Percentiles rank a stretch among this genome's conserved stretches.
These are phyloP conservation scores for Xestia rhomboidea DNA, from an alignment of 2,888 invertebrate species.

Conservation along the genomic window DNA sequence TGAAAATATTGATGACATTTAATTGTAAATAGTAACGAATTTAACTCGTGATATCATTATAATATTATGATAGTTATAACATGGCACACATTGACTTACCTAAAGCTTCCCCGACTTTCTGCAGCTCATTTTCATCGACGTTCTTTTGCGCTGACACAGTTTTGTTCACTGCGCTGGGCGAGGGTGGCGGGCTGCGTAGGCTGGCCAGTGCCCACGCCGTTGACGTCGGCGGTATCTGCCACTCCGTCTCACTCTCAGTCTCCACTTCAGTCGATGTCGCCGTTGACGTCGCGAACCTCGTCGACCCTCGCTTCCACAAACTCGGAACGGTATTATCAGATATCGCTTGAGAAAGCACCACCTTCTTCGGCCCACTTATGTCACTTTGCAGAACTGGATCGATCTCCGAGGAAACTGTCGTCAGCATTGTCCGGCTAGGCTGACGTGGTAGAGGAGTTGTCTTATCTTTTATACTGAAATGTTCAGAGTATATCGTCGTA, in stretches of 20 bases:
- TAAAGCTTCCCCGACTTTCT: constrained; percentile 84
- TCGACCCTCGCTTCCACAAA: constrained; percentile 88
- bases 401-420: constrained; percentile 87
- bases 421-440: constrained; percentile 77
- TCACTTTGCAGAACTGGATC: constrained; percentile 88
- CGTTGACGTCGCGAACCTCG: constrained; percentile 82
- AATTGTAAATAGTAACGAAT: not conserved
- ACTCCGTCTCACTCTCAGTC: constrained; percentile 71
- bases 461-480: constrained; percentile 84
- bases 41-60: not conserved
- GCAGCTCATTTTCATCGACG: constrained; percentile 85
- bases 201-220: constrained; percentile 90
- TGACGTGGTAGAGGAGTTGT: constrained; percentile 72
- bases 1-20: not conserved
- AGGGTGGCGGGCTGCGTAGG: constrained; percentile 83
- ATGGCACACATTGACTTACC: constrained; percentile 72
- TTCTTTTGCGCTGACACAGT: constrained; percentile 76
- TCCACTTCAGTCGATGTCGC: constrained; percentile 76
- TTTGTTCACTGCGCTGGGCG: constrained; percentile 73
- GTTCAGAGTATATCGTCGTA: constrained; percentile 85
- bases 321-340: constrained; percentile 88
- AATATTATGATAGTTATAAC: not conserved
- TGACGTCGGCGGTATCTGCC: constrained; percentile 88
- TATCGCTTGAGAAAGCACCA: constrained; percentile 84
- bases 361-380: constrained; percentile 81